Base-by-base conservation (phyloP, 1,140 invertebrate genomes). In the Dendroctonus valens region DNA sequence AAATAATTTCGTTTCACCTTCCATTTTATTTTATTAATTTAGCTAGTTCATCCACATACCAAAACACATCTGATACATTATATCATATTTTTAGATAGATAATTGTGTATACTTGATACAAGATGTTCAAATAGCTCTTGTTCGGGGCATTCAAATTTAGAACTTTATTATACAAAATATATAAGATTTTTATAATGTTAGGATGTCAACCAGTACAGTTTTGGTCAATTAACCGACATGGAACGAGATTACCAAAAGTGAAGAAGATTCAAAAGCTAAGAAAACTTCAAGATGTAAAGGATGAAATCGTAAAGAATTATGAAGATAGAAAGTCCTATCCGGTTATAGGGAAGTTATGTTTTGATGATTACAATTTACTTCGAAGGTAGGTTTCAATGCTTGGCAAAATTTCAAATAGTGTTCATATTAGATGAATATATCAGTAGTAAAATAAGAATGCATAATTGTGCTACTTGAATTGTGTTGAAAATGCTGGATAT, bases 161-260 rank as follows among this genome's bases (percentile, higher is more conserved):
- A 26, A 26, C 26, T 26, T 1, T 26, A 26, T 26, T 26, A 26
- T 1, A 26, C 26, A 26, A 26, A 26, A 26, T 26, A 26, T 26
- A 26, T 26, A 26, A 26, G 26, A 26, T 26, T 26, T 26, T 26
- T 26, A 26, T 26, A 26, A 26, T 70, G 72, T 55, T 74, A 86
- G 85, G 82, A 65, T 89, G 87, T 73, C 76, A 79, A 69, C 82
- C 87, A 5, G 76, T 81, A 6, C 85, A 86, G 55, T 83, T 88
- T 53, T 89, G 86, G 86, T 78, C 86, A 58, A 74, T 87, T 50
- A 82, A 81, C 61, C 80, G 87, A 6, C 85, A 88, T 72, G 87
- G 87, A n/a, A 83, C 87, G 0, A 76, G 85, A 65, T 79, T 84
- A 65, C 86, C 87, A 3, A 81, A 82, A 46, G 75, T 75, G 0